phyloP scores from a whole-genome alignment of 2,888 invertebrate genomes.

The Sturmia bella region DNA sequence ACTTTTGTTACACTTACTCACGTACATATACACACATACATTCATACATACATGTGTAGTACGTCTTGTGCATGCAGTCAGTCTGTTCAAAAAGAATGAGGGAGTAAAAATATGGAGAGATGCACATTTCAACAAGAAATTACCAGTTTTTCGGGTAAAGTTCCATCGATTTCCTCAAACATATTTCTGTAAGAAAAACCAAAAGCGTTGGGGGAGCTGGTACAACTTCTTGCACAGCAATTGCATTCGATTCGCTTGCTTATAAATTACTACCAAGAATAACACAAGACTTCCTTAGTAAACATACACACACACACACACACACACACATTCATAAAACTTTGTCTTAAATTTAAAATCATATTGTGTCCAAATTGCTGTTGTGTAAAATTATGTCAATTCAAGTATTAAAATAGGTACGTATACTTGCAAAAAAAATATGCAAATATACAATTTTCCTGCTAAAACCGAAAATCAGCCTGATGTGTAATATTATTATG shows the following conservation, averaged over 20 bases:
- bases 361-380: too few relatives aligned
- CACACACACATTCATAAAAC: not conserved
- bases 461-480: too few relatives aligned
- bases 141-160: constrained; percentile 15
- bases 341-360: too few relatives aligned
- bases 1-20: not conserved
- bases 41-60: too few relatives aligned
- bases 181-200: not conserved
- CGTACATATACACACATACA: not conserved
- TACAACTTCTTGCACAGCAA: not conserved
- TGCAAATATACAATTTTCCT: too few relatives aligned
- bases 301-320: not conserved
- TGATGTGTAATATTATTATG: too few relatives aligned
- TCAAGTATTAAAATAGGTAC: too few relatives aligned
- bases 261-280: too few relatives aligned
- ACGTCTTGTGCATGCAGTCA: not conserved
- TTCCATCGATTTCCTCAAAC: constrained; percentile 29
- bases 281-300: too few relatives aligned
- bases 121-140: constrained; percentile 16
- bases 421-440: too few relatives aligned
- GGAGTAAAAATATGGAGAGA: constrained; percentile 2
- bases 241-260: not conserved
- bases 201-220: not conserved
- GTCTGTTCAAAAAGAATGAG: constrained; percentile 18
- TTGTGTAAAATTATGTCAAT: too few relatives aligned